Conservation (phyloP, 2,113 vertebrate genomes). For the Glaucomys volans region DNA sequence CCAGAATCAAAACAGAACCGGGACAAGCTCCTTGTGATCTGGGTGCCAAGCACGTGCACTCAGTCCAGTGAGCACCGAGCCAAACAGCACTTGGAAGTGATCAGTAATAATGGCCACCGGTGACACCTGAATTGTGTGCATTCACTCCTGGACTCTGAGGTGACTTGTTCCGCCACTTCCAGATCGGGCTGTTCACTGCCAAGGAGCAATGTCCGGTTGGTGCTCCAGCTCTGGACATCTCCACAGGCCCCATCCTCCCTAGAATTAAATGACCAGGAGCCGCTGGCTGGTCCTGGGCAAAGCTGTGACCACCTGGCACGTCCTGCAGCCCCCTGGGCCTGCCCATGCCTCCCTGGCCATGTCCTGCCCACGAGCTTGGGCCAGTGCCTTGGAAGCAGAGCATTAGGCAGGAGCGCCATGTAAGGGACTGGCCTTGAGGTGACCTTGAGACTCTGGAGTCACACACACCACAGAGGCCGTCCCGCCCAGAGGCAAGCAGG, state of each 20-base stretch:
- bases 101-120: background rate
- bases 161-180: background rate
- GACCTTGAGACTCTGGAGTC: background rate
- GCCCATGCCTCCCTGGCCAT: background rate
- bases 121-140: background rate
- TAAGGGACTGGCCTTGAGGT: background rate
- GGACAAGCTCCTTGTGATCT: background rate
- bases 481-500: background rate
- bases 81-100: background rate
- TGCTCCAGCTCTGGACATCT: background rate
- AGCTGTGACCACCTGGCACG: too few species aligned
- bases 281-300: background rate
- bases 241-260: background rate
- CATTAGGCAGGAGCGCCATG: background rate
- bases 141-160: too few species aligned
- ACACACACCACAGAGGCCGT: background rate
- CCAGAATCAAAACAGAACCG: background rate
- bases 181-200: too few species aligned
- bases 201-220: background rate
- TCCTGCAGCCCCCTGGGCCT: too few species aligned
- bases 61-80: background rate
- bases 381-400: background rate
- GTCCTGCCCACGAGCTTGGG: accelerated
- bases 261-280: background rate
- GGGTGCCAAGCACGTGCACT: background rate